These are phyloP conservation scores for Phaethon lepturus DNA, from an alignment of 2,113 vertebrate genomes.

Conservation along the genomic window DNA sequence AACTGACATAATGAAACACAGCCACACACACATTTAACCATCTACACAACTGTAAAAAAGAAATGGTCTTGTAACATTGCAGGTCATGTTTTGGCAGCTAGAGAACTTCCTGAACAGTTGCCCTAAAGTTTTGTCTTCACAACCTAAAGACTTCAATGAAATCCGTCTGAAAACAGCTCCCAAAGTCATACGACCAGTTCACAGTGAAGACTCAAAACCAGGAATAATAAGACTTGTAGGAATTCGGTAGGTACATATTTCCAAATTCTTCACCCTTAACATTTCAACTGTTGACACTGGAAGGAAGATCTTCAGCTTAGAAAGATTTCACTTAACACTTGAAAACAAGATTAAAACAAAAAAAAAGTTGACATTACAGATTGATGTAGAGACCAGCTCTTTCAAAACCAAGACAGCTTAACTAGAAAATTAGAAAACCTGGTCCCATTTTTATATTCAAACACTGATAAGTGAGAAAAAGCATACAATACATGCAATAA, in stretches of 20 bases:
- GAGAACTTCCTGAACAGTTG: neutral
- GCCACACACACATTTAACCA: neutral
- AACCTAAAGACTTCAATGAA: neutral
- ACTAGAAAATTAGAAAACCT: conserved; percentile 12
- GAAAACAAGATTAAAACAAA: neutral
- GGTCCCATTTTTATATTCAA: conserved; percentile 25
- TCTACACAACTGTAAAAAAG: neutral
- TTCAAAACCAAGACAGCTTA: neutral
- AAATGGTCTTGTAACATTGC: neutral
- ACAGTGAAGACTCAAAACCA: neutral
- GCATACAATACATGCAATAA: conserved; percentile 45
- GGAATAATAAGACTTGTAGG: neutral
- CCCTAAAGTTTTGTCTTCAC: neutral
- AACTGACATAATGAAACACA: neutral
- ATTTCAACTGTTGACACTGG: neutral
- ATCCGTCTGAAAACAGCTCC: neutral
- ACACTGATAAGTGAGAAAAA: conserved; percentile 13
- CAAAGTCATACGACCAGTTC: neutral
- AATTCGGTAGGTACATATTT: neutral
- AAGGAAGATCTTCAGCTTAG: neutral
- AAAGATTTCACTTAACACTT: neutral
- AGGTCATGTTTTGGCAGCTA: neutral
- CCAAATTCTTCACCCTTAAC: neutral
- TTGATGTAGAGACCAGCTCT: conserved; percentile 54
- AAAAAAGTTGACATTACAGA: neutral